A percentile compares a stretch with the other conserved stretches of the same genome.
phyloP scores from a whole-genome alignment of 2,888 invertebrate genomes.

The Hypomecis atomaria region DNA sequence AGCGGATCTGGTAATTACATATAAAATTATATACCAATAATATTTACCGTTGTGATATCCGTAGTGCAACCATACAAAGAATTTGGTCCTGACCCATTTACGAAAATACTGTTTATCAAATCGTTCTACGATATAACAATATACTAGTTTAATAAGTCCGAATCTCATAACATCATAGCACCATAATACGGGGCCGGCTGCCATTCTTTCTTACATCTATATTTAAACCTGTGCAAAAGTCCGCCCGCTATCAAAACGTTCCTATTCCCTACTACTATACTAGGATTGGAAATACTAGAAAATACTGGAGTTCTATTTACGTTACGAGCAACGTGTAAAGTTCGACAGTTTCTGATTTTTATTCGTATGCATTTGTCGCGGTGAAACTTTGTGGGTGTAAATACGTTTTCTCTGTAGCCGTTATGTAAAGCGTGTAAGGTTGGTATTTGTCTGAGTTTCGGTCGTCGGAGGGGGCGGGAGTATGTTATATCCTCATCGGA shows the following conservation, averaged over 20 bases:
- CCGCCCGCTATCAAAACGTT: constrained; percentile 68
- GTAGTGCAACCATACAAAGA: too few species aligned
- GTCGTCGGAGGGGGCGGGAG: constrained; percentile 55
- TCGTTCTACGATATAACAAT: too few species aligned
- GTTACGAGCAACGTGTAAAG: constrained; percentile 50
- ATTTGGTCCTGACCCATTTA: too few species aligned
- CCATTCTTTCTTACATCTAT: constrained; percentile 62
- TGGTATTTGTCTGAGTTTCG: constrained; percentile 62
- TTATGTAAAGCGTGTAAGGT: constrained; percentile 45
- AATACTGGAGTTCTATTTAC: constrained; percentile 22
- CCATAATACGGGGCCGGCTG: constrained; percentile 72
- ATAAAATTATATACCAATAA: too few species aligned
- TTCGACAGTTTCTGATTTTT: constrained; percentile 68
- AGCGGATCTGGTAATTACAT: too few species aligned
- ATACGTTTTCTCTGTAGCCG: constrained; percentile 59
- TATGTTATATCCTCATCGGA: constrained; percentile 64
- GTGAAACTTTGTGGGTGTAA: constrained; percentile 64
- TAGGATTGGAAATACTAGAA: constrained; percentile 14
- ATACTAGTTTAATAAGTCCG: constrained; percentile 28
- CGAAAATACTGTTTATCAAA: too few species aligned
- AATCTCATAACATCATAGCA: constrained; percentile 63
- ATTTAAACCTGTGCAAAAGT: constrained; percentile 74
- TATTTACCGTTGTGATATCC: too few species aligned
- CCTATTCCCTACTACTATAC: constrained; percentile 11
- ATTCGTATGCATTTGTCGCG: constrained; percentile 59